Percentiles rank a stretch among this genome's conserved stretches.
Evolutionary conservation across 2,797 vertebrate species (phyloP).

Genomic region (Anisognathus igniventris): DNA sequence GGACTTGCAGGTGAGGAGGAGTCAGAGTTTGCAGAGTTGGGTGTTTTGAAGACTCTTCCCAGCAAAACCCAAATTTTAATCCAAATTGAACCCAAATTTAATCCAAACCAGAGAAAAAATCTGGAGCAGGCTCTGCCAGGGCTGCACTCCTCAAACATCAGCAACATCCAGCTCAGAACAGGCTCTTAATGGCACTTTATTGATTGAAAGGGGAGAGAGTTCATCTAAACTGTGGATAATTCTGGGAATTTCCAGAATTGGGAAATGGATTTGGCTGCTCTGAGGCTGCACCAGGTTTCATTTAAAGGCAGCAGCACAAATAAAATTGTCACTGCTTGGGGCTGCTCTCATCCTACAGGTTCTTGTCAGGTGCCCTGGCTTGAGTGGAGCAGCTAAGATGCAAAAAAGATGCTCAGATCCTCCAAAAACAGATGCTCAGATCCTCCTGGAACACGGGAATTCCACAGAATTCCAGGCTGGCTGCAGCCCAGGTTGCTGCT

Average conservation of each 20-base stretch:
- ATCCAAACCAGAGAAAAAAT: background rate
- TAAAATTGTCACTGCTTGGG: background rate
- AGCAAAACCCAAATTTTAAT: background rate
- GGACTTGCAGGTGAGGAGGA: background rate
- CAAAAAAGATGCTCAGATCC: background rate
- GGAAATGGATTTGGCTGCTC: background rate
- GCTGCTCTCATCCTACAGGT: background rate
- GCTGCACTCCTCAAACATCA: background rate
- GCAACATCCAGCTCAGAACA: background rate
- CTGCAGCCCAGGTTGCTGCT: background rate
- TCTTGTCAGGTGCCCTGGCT: background rate
- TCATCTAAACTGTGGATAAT: background rate
- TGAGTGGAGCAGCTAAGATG: background rate
- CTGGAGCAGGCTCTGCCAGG: background rate
- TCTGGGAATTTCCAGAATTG: conserved; percentile 1
- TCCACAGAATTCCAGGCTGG: background rate
- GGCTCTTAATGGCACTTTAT: background rate
- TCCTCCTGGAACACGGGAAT: background rate
- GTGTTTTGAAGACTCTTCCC: background rate
- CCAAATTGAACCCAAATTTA: background rate
- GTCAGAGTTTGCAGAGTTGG: background rate
- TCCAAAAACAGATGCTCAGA: too few species aligned
- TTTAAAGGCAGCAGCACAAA: background rate
- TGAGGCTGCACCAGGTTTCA: background rate
- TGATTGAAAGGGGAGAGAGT: background rate